phyloP scores from a whole-genome alignment of 2,113 vertebrate genomes.

The Eulacestoma nigropectus region DNA sequence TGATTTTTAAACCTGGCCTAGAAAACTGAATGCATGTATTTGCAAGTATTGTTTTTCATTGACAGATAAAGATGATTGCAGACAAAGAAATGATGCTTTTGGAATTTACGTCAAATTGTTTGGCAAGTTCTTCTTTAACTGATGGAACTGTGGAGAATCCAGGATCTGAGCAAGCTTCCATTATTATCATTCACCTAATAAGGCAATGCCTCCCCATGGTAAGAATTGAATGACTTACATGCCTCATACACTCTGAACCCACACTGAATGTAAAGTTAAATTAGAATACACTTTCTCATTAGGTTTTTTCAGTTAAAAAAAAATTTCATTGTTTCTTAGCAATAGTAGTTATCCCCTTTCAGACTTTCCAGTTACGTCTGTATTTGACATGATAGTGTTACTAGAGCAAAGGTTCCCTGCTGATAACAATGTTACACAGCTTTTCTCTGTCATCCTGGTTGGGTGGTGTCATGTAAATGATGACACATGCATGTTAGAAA shows the following conservation, averaged over 20 bases:
- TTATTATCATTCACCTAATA: background rate
- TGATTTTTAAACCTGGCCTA: background rate
- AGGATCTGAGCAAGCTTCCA: background rate
- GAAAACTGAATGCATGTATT: background rate
- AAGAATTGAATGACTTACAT: background rate
- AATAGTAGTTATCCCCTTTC: background rate
- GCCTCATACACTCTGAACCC: background rate
- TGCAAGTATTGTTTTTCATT: background rate
- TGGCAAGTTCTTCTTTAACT: background rate
- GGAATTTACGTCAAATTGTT: background rate
- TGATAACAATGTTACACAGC: background rate
- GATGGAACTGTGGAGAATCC: background rate
- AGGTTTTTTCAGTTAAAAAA: background rate
- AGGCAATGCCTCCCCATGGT: background rate
- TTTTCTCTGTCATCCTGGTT: background rate
- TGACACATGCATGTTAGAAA: background rate
- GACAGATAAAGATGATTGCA: background rate
- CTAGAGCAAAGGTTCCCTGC: background rate
- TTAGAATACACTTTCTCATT: background rate
- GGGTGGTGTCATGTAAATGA: background rate
- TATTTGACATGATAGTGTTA: background rate
- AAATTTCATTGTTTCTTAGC: background rate
- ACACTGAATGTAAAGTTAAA: background rate
- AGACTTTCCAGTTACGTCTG: background rate
- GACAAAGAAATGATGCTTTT: background rate